Conservation (phyloP, 2,113 vertebrate genomes). For the Pomatostomus ruficeps region DNA sequence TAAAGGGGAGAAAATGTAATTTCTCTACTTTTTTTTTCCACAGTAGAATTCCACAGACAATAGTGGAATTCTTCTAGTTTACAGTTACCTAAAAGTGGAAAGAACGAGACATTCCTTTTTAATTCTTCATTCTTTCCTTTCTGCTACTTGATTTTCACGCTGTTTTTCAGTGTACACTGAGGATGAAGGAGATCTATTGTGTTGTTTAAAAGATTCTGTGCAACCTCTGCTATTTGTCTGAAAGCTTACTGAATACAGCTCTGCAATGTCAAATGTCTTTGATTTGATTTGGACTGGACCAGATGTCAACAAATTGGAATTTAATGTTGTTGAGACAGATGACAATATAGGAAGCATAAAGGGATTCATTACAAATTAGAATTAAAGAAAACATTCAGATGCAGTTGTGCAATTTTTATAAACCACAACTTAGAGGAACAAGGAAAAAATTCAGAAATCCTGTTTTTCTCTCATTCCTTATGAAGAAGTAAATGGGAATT, state of each 20-base stretch:
- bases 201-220: background rate
- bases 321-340: conserved; percentile 62
- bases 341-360: conserved; percentile 60
- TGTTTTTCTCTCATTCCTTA: background rate
- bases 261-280: conserved; percentile 53
- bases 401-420: conserved; percentile 25
- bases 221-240: conserved; percentile 34
- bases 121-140: background rate
- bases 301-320: conserved; percentile 66
- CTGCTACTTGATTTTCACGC: background rate
- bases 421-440: background rate
- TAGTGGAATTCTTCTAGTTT: background rate
- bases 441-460: background rate
- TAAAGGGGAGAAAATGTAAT: background rate
- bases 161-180: background rate
- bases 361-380: conserved; percentile 57
- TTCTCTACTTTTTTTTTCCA: background rate
- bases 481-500: background rate
- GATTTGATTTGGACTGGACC: conserved; percentile 63
- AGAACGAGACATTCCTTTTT: background rate
- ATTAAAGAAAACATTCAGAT: conserved; percentile 58
- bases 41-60: background rate
- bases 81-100: background rate
- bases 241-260: background rate
- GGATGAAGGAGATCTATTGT: background rate